Evolutionary conservation across 2,888 invertebrate genomes (phyloP).

Genomic region (Podabrus alpinus): DNA sequence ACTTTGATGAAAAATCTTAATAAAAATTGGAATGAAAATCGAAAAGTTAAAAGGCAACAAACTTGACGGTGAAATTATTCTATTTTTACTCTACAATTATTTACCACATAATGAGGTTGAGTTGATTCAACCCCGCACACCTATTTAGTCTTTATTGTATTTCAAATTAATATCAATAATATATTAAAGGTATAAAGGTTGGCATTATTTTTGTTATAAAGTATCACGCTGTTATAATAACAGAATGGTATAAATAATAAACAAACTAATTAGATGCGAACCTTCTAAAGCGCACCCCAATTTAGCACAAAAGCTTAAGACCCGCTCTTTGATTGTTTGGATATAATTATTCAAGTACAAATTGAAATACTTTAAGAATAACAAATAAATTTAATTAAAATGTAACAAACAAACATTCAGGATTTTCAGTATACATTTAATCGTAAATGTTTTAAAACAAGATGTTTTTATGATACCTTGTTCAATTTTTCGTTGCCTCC

Average conservation of each 20-base stretch:
- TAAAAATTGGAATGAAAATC: background rate
- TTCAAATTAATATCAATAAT: background rate
- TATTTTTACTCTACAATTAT: background rate
- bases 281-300: background rate
- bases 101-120: background rate
- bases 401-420: background rate
- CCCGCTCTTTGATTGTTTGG: conserved; percentile 1
- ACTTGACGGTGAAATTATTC: background rate
- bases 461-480: too few species aligned
- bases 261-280: background rate
- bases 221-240: background rate
- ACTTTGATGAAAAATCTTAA: background rate
- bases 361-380: background rate
- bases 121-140: too few species aligned
- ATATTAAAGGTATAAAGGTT: too few species aligned
- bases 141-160: background rate
- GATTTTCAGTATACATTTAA: background rate
- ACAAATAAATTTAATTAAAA: background rate
- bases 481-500: background rate
- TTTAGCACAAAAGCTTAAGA: background rate
- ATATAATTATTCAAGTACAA: background rate
- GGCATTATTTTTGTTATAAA: background rate
- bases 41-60: background rate
- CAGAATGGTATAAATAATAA: background rate
- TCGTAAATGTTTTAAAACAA: background rate